Base-by-base conservation (phyloP, 1,140 invertebrate species). In the Zeugodacus cucurbitae region DNA sequence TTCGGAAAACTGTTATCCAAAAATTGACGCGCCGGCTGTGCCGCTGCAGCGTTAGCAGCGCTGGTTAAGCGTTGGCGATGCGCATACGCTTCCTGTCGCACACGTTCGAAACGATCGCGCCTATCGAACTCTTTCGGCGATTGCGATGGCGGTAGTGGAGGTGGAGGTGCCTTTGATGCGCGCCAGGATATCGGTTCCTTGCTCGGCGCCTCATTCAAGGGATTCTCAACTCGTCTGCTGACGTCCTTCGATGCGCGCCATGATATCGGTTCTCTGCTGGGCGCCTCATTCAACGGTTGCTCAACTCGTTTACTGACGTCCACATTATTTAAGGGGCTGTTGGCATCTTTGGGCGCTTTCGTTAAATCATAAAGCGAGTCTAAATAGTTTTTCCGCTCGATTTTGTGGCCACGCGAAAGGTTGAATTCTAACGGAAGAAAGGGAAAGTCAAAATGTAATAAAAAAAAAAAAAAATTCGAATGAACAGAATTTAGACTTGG, bases 331-430 rank as follows among this genome's bases (percentile, higher is more conserved):
- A 8, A 22, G 26, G 11, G 6, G 10, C 22, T 74, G 3, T 41
- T 37, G 37, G 34, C 22, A 11, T 34, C 6, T 74, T 74, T 22
- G 17, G 17, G 4, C 1, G 34, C 34, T 22, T 74, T 74, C 7
- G 14, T 48, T 41, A 86, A 86, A 34, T 37, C 5, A 86, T 62
- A 70, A 86, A 93, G 58, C 1, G 91, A 90, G 1, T n/a, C 10
- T 10, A 87, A 88, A 82, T 93, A 93, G 62, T 93, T 93, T 8
- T 88, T 17, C 5, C 92, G 89, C 41, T 93, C 95, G 59, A 96
- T 95, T 57, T 94, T 74, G 89, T 96, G 95, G 0, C 95, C 96
- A 10, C 96, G 94, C 5, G 95, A 95, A 22, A 91, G 91, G 88
- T 94, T 92, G 90, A 96, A 96, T 82, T 90, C 96, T 96, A 90